phyloP scores from a whole-genome alignment of 2,113 vertebrate species.

The Patagioenas fasciata region DNA sequence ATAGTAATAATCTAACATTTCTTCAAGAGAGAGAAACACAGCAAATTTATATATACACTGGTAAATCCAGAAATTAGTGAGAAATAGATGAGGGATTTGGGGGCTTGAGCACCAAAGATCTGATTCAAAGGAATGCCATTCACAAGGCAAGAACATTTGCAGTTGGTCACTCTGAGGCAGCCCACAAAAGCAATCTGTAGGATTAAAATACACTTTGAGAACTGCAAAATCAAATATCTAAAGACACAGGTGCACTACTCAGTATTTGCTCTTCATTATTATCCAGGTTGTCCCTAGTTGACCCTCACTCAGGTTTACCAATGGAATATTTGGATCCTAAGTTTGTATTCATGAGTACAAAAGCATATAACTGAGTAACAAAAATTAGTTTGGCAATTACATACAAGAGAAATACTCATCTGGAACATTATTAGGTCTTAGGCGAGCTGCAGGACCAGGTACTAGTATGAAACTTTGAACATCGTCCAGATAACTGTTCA shows the following conservation, averaged over 20 bases:
- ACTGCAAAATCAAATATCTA: neutral
- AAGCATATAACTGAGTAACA: neutral
- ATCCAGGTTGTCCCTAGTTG: neutral
- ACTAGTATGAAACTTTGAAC: constrained; percentile 79
- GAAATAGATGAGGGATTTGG: neutral
- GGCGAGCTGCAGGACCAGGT: constrained; percentile 88
- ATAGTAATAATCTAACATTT: neutral
- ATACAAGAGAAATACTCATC: constrained; percentile 90
- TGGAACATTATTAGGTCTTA: constrained; percentile 82
- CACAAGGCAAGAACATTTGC: neutral
- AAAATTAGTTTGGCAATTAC: constrained; percentile 69
- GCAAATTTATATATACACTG: neutral
- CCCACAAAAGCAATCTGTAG: neutral
- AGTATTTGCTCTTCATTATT: neutral
- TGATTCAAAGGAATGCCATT: neutral
- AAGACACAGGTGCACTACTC: neutral
- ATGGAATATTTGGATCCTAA: neutral
- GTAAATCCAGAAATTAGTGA: neutral
- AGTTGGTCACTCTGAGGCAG: neutral
- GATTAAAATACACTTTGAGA: neutral
- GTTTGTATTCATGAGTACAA: neutral
- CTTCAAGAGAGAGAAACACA: neutral
- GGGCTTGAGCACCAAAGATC: neutral
- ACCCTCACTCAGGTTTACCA: neutral
- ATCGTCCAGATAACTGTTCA: constrained; percentile 78